phyloP scores from a whole-genome alignment of 2,797 vertebrate species.

The Coreius guichenoti region DNA sequence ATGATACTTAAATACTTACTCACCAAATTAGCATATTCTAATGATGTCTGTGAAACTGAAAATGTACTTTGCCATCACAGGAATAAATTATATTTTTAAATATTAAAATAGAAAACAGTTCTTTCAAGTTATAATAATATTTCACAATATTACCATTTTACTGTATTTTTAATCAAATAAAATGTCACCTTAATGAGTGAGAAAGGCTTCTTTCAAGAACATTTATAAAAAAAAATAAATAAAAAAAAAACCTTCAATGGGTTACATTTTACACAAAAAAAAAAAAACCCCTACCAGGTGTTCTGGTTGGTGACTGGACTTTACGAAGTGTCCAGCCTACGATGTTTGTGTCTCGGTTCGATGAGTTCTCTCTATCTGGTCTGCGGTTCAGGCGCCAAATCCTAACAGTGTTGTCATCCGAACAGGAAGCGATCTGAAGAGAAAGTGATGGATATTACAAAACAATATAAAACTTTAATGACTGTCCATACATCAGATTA shows the following conservation, averaged over 20 bases:
- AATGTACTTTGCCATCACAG: too few relatives aligned
- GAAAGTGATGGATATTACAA: conserved; percentile 41
- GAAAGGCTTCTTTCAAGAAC: neutral
- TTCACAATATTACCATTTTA: too few relatives aligned
- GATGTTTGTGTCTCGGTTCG: conserved; percentile 72
- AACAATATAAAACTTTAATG: neutral
- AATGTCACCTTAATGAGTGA: neutral
- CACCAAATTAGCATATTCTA: too few relatives aligned
- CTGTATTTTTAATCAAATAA: neutral
- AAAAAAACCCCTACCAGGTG: conserved; percentile 12
- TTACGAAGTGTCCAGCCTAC: conserved; percentile 87
- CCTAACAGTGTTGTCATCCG: conserved; percentile 93
- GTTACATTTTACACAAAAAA: neutral
- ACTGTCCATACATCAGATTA: neutral
- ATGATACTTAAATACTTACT: too few relatives aligned
- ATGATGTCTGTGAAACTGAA: too few relatives aligned
- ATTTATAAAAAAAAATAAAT: too few relatives aligned
- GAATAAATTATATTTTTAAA: too few relatives aligned
- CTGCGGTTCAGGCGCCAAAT: conserved; percentile 87
- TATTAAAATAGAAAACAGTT: too few relatives aligned
- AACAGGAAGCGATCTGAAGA: conserved; percentile 92
- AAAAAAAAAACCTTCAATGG: neutral
- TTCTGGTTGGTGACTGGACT: conserved; percentile 54
- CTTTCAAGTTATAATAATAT: too few relatives aligned
- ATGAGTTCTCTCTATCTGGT: conserved; percentile 69